These are phyloP conservation scores for Dicentrarchus labrax DNA, from an alignment of 2,113 vertebrate species.

Conservation along the genomic window DNA sequence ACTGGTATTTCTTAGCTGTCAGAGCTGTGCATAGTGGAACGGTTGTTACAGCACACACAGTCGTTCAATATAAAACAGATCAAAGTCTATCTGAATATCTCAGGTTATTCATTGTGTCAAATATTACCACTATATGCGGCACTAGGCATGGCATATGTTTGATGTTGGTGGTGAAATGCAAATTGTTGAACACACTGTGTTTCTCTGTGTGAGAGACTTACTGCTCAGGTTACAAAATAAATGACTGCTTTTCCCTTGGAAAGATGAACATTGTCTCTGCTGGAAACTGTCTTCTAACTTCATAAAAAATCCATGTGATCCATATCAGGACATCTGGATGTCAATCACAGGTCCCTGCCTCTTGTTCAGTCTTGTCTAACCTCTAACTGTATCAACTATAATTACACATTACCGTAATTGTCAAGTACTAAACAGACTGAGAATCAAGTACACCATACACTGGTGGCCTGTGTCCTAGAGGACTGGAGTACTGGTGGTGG, in stretches of 20 bases:
- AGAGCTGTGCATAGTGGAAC: background rate
- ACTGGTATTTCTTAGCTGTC: background rate
- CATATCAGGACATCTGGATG: conserved; percentile 4
- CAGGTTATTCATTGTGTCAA: background rate
- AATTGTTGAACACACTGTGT: background rate
- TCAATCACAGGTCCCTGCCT: conserved; percentile 17
- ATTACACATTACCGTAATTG: conserved; percentile 56
- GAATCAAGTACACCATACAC: conserved; percentile 22
- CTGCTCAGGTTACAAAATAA: conserved; percentile 4
- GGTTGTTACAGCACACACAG: background rate
- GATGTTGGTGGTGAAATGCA: conserved; percentile 1
- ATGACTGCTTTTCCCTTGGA: conserved; percentile 11
- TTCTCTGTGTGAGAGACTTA: conserved; percentile 18
- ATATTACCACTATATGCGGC: background rate
- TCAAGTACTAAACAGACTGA: conserved; percentile 35
- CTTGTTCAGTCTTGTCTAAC: conserved; percentile 9
- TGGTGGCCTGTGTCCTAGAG: conserved; percentile 28
- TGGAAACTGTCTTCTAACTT: conserved; percentile 5
- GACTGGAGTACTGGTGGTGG: conserved; percentile 28
- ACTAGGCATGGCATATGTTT: too few relatives aligned
- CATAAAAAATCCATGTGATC: conserved; percentile 18
- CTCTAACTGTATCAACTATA: conserved; percentile 32
- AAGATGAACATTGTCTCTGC: background rate
- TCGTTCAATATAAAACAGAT: background rate
- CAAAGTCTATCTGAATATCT: conserved; percentile 11